Base-by-base conservation (phyloP, 2,888 invertebrate species). In the Entomobrya proxima region DNA sequence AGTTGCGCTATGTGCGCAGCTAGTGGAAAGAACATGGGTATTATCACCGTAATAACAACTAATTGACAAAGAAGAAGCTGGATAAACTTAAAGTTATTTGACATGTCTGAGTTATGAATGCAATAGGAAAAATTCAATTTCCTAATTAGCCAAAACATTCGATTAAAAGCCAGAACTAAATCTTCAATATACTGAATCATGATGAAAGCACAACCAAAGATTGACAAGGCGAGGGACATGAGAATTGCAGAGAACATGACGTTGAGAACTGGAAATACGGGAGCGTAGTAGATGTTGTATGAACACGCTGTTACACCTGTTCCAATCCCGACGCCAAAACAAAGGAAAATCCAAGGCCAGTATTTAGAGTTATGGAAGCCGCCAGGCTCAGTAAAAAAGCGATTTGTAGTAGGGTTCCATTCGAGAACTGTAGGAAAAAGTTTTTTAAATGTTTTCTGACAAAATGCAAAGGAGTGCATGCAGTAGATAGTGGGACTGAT, bases 231-330 rank as follows among this genome's bases (percentile, higher is more conserved):
- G 2, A 35, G 15, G 5, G 35, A n/a, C 2, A 32, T 6, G 2
- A 30, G n/a, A 35, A 64, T 30, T n/a, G 64, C 4, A 64, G 64
- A 30, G n/a, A 64, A 64, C n/a, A 64, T 30, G 64, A 64, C 64
- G 32, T 64, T 64, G 15, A 64, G n/a, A n/a, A 64, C 32, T 7
- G 32, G 30, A 7, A 30, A 64, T 5, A 35, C 11, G n/a, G n/a
- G n/a, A n/a, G n/a, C n/a, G n/a, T n/a, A n/a, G n/a, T n/a, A n/a
- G n/a, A n/a, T n/a, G n/a, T n/a, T n/a, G n/a, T n/a, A n/a, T n/a
- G n/a, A n/a, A 18, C 64, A 64, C 9, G 32, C 30, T 5, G 32
- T 35, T 11, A 18, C 64, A 2, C 64, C 64, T 4, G 32, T n/a
- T n/a, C 64, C 64, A 3, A 32, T 13, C 3, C n/a, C 64, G 9